Conservation (phyloP, 2,113 vertebrate genomes). For the Egretta garzetta region DNA sequence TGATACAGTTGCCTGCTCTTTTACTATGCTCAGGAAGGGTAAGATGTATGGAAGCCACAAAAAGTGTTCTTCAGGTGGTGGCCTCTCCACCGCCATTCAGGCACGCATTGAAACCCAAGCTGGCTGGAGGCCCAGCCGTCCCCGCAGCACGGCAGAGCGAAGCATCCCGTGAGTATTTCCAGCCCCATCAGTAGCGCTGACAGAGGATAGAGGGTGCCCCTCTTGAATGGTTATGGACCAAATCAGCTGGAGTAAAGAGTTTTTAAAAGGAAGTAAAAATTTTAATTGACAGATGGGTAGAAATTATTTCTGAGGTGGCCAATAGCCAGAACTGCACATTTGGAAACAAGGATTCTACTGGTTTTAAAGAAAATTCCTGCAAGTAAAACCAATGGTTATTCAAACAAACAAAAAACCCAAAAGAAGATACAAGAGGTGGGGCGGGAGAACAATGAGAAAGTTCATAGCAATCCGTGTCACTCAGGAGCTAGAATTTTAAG, state of each 20-base stretch:
- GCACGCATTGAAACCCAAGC: rapidly evolving
- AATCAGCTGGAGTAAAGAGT: neutral
- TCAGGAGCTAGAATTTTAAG: neutral
- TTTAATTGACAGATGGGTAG: neutral
- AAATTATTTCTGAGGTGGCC: neutral
- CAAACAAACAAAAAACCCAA: neutral
- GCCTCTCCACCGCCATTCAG: neutral
- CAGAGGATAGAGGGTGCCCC: neutral
- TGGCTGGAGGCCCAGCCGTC: neutral
- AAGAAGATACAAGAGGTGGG: neutral
- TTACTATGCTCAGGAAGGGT: neutral
- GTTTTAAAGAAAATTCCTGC: neutral
- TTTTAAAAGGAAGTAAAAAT: neutral
- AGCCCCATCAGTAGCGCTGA: neutral
- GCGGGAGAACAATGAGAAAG: neutral
- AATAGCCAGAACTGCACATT: neutral
- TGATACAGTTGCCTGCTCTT: neutral
- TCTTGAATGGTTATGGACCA: neutral
- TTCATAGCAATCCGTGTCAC: neutral
- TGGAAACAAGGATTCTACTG: neutral
- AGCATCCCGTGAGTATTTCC: neutral
- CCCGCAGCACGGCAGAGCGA: neutral
- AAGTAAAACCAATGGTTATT: neutral
- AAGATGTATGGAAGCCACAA: neutral
- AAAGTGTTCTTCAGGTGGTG: neutral